phyloP scores from a whole-genome alignment of 2,113 vertebrate species.

The Macrotis lagotis region DNA sequence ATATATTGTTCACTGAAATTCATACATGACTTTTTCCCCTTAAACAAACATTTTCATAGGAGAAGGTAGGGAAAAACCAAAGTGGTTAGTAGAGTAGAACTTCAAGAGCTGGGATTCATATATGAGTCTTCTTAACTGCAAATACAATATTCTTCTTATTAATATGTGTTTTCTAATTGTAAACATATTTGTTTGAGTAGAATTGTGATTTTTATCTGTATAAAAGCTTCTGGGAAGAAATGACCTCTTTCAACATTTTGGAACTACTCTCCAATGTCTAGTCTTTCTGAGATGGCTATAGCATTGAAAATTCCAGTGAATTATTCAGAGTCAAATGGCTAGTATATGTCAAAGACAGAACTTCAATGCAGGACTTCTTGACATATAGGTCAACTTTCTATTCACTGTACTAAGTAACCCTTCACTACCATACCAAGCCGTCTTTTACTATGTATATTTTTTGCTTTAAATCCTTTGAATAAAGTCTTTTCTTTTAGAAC shows the following conservation, averaged over 20 bases:
- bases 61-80: background rate
- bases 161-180: background rate
- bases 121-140: background rate
- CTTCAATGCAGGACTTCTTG: background rate
- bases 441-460: background rate
- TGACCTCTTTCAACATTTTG: background rate
- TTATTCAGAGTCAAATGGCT: background rate
- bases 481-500: background rate
- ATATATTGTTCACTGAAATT: background rate
- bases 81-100: background rate
- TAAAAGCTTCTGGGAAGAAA: background rate
- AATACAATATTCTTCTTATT: background rate
- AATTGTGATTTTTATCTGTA: background rate
- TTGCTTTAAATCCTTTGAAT: background rate
- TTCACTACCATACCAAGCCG: background rate
- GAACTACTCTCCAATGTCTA: background rate
- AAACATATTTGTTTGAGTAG: background rate
- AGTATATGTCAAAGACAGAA: background rate
- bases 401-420: too few species aligned
- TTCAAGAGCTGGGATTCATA: background rate
- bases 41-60: background rate
- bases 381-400: background rate
- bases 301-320: background rate
- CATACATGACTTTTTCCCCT: background rate
- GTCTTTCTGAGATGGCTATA: background rate